Base-by-base conservation (phyloP, 2,797 vertebrate species). In the Aplochiton taeniatus region DNA sequence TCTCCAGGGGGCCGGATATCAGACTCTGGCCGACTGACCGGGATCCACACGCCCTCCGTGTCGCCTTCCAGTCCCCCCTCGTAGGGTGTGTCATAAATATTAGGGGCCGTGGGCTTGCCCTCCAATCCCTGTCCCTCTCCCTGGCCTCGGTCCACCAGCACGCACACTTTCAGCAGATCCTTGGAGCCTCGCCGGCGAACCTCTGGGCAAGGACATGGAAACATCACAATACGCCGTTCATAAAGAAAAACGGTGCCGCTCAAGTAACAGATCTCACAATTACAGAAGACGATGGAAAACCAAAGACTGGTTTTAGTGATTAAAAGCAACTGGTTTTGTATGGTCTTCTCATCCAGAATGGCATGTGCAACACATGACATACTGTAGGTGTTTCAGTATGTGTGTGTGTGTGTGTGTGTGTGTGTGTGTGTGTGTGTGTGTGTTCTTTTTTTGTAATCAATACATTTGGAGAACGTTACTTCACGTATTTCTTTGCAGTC, bases 101-200 rank as follows among this genome's bases (percentile, higher is more conserved):
- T 95, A 0, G 93, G 89, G 0, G 91, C 79, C 19, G 86, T 4
- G 18, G 82, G 81, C 18, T 76, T 78, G 9, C 74, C 87, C 14
- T 82, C 73, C 52, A 94, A 92, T 0, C 65, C 0, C 58, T 92
- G 92, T 8, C 73, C 44, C 19, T 89, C 78, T 0, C 66, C 84
- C 14, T 94, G 92, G 0, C 88, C 86, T 61, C 87, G 85, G 61
- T 96, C 95, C 60, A 96, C 87, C 75, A 98, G 90, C 55, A 95
- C 92, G 17, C 95, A 92, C 51, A 96, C 92, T 83, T 96, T 98
- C 76, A 98, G 87, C 4, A 96, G 94, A 65, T 98, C 96, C 80
- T 96, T 97, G 69, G 97, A 98, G 14, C 97, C 97, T 0, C 95
- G 88, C 7, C 95, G 89, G 0, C 96, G 92, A 52, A 98, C 96